These are phyloP conservation scores for Lycaon pictus DNA, from an alignment of 2,113 vertebrate species.

Conservation along the genomic window DNA sequence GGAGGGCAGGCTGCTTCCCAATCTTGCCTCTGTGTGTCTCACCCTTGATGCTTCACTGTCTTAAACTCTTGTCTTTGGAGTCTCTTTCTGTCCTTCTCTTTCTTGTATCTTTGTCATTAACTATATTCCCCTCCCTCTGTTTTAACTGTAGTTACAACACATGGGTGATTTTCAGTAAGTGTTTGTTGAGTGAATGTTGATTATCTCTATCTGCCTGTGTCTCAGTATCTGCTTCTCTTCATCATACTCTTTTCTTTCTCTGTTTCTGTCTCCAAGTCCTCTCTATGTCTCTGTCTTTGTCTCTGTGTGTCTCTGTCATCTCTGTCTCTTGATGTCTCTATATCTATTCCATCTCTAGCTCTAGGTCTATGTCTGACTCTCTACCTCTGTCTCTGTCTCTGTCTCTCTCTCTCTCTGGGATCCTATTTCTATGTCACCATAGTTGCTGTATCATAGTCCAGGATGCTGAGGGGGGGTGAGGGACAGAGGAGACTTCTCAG, in stretches of 20 bases:
- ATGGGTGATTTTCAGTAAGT: not conserved
- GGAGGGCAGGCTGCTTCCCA: not conserved
- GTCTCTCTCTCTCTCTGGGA: not conserved
- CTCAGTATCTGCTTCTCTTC: not conserved
- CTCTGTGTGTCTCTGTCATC: not conserved
- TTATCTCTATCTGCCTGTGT: not conserved
- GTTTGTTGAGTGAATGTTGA: constrained; percentile 5
- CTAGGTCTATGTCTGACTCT: not conserved
- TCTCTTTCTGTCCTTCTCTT: not conserved
- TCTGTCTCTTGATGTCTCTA: not conserved
- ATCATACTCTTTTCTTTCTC: not conserved
- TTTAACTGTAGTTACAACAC: not conserved
- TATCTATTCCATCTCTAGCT: not conserved
- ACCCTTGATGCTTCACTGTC: constrained; percentile 57
- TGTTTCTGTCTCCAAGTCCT: not conserved
- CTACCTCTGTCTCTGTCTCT: not conserved
- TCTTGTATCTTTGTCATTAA: constrained; percentile 27
- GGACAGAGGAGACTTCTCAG: not conserved
- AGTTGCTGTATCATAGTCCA: not conserved
- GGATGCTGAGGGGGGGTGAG: not conserved
- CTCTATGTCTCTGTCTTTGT: not conserved
- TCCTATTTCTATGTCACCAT: not conserved
- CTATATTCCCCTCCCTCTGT: not conserved
- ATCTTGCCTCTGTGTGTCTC: not conserved
- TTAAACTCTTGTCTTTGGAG: not conserved